Conservation (phyloP, 2,888 invertebrate species). For the Catocala sponsa region DNA sequence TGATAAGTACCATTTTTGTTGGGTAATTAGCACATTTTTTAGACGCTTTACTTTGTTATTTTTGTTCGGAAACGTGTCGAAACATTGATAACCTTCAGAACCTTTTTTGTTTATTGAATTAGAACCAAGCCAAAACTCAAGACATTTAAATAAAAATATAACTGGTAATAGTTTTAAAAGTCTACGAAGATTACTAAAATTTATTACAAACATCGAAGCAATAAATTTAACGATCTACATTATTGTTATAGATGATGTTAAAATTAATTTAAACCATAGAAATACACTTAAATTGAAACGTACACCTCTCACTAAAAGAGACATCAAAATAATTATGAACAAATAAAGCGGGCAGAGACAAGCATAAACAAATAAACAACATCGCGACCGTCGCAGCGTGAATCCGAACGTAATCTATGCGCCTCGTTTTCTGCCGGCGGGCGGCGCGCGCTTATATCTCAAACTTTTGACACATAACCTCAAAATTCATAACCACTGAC, state of each 20-base stretch:
- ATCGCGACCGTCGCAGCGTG: conserved; percentile 78
- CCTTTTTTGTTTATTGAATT: too few relatives aligned
- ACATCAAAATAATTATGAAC: conserved; percentile 60
- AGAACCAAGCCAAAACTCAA: background rate
- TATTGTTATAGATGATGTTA: conserved; percentile 14
- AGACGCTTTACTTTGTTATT: background rate
- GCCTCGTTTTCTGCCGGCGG: conserved; percentile 71
- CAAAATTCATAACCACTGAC: conserved; percentile 46
- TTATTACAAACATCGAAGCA: conserved; percentile 16
- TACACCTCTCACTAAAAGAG: conserved; percentile 48
- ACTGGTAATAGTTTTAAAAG: conserved; percentile 1
- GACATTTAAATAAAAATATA: background rate
- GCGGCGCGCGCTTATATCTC: conserved; percentile 68
- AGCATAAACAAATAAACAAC: conserved; percentile 74
- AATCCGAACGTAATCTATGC: conserved; percentile 75
- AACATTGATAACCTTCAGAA: conserved; percentile 1
- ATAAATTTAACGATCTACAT: conserved; percentile 14
- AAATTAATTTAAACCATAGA: conserved; percentile 26
- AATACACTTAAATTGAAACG: conserved; percentile 37
- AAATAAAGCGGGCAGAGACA: conserved; percentile 53
- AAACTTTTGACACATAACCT: conserved; percentile 72
- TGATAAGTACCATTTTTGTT: conserved; percentile 45
- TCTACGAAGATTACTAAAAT: conserved; percentile 1
- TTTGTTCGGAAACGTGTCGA: background rate
- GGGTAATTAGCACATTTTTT: conserved; percentile 28